phyloP scores from a whole-genome alignment of 2,113 vertebrate genomes.

The Ptyas mucosa region DNA sequence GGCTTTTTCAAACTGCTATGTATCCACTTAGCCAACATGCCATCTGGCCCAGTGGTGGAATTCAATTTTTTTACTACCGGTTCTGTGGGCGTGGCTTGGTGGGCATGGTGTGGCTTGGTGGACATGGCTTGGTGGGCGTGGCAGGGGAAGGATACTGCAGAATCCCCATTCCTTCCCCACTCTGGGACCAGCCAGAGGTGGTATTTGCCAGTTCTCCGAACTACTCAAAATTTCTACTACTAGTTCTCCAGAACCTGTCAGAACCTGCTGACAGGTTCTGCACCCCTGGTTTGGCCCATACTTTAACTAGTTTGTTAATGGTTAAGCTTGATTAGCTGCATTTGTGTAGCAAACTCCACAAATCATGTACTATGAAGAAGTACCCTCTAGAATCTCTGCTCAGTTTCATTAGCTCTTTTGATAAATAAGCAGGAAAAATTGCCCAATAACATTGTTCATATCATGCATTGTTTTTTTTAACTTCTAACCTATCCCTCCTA shows the following conservation, averaged over 20 bases:
- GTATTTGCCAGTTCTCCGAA: no score
- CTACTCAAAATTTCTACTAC: no score
- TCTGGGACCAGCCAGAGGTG: no score
- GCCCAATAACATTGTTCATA: neutral
- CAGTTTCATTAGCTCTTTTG: neutral
- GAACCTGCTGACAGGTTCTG: no score
- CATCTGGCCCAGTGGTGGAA: neutral
- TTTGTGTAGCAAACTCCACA: neutral
- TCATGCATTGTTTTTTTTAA: neutral
- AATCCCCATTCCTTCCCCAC: no score
- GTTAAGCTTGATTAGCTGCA: neutral
- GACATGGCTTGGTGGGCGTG: no score
- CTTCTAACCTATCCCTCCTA: neutral
- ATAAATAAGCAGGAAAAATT: neutral
- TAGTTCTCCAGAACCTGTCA: no score
- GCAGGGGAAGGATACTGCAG: no score
- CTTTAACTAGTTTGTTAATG: neutral
- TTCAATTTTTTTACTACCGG: no score
- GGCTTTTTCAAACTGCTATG: neutral
- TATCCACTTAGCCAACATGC: neutral
- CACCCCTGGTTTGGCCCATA: neutral
- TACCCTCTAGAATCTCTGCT: neutral
- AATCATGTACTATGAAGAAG: neutral
- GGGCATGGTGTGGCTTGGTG: no score
- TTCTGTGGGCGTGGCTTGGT: no score